Percentiles rank a stretch among this genome's conserved stretches.
Evolutionary conservation across 2,113 vertebrate species (phyloP).

Genomic region (Seriola quinqueradiata): DNA sequence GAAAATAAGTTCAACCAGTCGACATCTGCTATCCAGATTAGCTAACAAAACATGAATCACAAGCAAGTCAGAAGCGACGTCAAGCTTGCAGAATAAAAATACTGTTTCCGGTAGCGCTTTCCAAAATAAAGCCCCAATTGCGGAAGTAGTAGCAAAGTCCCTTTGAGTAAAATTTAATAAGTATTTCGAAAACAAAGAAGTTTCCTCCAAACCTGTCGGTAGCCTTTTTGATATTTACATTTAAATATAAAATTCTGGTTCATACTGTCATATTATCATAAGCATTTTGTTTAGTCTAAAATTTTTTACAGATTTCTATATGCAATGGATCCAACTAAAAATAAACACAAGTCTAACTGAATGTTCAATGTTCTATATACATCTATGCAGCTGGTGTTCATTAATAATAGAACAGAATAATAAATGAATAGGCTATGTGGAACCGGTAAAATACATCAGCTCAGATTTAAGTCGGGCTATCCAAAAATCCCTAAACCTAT

Average conservation of each 20-base stretch:
- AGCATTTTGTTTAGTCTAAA: neutral
- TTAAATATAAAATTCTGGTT: neutral
- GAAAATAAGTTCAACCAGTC: slow-evolving; percentile 52
- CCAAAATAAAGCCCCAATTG: slow-evolving; percentile 54
- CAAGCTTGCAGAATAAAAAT: neutral
- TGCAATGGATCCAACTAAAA: neutral
- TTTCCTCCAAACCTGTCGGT: neutral
- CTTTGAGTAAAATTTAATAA: neutral
- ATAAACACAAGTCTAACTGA: neutral
- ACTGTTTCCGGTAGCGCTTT: slow-evolving; percentile 51
- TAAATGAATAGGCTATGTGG: neutral
- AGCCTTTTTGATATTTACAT: neutral
- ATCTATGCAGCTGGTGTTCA: neutral
- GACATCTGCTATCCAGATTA: slow-evolving; percentile 76
- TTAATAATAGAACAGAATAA: neutral
- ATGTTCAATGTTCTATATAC: neutral
- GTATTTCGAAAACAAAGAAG: neutral
- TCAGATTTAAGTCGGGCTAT: neutral
- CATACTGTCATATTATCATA: neutral
- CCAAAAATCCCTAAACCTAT: neutral
- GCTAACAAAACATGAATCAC: slow-evolving; percentile 78
- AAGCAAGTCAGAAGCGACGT: slow-evolving; percentile 17
- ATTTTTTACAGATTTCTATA: neutral
- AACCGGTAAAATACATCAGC: neutral
- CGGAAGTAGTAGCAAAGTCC: neutral